Evolutionary conservation across 1,140 invertebrate genomes (phyloP).

Genomic region (Solenopsis fugax): DNA sequence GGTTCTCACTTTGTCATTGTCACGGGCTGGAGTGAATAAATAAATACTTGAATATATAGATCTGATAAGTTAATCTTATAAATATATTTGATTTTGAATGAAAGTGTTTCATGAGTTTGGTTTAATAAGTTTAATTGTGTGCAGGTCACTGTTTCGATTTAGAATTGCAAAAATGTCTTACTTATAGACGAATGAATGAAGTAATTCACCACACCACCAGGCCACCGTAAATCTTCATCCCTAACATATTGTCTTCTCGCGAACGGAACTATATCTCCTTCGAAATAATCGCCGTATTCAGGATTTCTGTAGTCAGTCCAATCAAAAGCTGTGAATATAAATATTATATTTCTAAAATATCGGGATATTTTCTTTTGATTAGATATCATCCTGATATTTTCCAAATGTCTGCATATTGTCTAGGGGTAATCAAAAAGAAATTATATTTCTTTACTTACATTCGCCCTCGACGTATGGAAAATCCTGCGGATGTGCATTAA

Average conservation of each 20-base stretch:
- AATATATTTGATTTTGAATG: conserved; percentile 4
- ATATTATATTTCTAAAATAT: conserved; percentile 8
- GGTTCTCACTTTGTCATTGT: background rate
- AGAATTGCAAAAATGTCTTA: conserved; percentile 25
- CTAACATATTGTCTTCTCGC: too few species aligned
- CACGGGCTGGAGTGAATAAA: conserved; percentile 37
- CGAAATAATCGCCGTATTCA: conserved; percentile 64
- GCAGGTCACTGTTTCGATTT: background rate
- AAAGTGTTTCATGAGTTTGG: background rate
- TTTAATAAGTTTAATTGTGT: background rate
- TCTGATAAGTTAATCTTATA: background rate
- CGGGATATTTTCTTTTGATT: too few species aligned
- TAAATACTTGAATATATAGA: background rate
- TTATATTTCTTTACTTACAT: conserved; percentile 46
- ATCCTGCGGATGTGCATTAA: background rate
- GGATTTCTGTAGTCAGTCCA: conserved; percentile 70
- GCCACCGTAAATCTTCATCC: too few species aligned
- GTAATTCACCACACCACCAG: conserved; percentile 62
- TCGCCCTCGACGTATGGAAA: too few species aligned
- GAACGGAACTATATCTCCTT: conserved; percentile 56
- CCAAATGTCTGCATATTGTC: background rate
- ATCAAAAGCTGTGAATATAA: conserved; percentile 55
- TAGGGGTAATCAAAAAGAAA: background rate
- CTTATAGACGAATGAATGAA: conserved; percentile 32
- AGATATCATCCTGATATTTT: too few species aligned